Evolutionary conservation across 2,888 invertebrate genomes (phyloP).

Genomic region (Marasmarcha lunaedactyla): DNA sequence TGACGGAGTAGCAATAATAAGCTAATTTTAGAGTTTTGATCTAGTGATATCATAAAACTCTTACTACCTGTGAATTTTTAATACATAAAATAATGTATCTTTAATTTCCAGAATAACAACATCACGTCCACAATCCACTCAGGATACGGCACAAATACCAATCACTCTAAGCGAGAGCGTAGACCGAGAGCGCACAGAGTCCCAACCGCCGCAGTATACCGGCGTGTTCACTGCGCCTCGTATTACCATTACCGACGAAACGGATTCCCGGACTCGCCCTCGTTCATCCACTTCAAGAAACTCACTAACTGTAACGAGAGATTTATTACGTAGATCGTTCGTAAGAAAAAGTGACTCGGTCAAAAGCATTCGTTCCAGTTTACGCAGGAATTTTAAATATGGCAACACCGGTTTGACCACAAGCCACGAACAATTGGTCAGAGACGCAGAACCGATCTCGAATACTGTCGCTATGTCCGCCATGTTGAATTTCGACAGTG

Average conservation of each 20-base stretch:
- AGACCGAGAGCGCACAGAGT: slow-evolving; percentile 29
- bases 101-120: slow-evolving; percentile 40
- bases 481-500: slow-evolving; percentile 33
- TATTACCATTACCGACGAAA: slow-evolving; percentile 42
- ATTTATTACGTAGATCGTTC: slow-evolving; percentile 47
- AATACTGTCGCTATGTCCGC: slow-evolving; percentile 59
- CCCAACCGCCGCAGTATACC: slow-evolving; percentile 33
- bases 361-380: slow-evolving; percentile 50
- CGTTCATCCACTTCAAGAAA: slow-evolving; percentile 34
- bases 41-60: no score
- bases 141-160: slow-evolving; percentile 42
- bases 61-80: no score
- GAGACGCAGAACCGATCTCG: slow-evolving; percentile 72
- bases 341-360: slow-evolving; percentile 53
- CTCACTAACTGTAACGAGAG: slow-evolving; percentile 42
- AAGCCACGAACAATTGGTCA: slow-evolving; percentile 72
- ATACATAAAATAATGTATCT: no score
- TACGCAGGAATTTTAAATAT: slow-evolving; percentile 51
- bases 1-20: no score
- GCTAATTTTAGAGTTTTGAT: no score
- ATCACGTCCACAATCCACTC: slow-evolving; percentile 27
- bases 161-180: slow-evolving; percentile 55
- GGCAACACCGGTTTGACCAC: slow-evolving; percentile 42
- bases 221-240: slow-evolving; percentile 32
- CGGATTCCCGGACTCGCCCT: slow-evolving; percentile 20